Evolutionary conservation across 2,888 invertebrate species (phyloP).

Genomic region (Scaptomyza parva): DNA sequence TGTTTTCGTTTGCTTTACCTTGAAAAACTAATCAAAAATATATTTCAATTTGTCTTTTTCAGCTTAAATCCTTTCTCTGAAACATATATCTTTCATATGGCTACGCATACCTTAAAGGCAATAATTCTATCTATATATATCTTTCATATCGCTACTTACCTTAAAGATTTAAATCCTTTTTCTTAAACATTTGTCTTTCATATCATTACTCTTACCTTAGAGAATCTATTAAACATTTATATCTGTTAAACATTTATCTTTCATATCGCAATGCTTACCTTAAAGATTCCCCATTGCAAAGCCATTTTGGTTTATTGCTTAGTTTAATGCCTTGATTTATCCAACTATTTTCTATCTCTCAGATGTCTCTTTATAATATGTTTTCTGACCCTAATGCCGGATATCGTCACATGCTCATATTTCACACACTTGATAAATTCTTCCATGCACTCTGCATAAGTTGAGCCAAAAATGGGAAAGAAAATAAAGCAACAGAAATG

Average conservation of each 20-base stretch:
- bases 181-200: too few relatives aligned
- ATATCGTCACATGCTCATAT: constrained; percentile 26
- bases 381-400: constrained; percentile 18
- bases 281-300: not conserved
- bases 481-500: constrained; percentile 17
- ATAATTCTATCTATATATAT: not conserved
- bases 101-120: too few relatives aligned
- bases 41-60: not conserved
- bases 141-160: too few relatives aligned
- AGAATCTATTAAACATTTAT: too few relatives aligned
- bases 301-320: not conserved
- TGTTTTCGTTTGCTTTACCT: too few relatives aligned
- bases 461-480: constrained; percentile 18
- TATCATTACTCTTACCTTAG: too few relatives aligned
- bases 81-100: not conserved
- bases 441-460: constrained; percentile 46
- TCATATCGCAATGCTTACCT: not conserved
- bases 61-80: not conserved
- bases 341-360: constrained; percentile 14
- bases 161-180: too few relatives aligned
- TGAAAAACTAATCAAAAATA: not conserved
- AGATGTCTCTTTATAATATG: constrained; percentile 18
- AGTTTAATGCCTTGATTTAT: constrained; percentile 2
- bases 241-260: too few relatives aligned
- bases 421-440: constrained; percentile 38